These are phyloP conservation scores for Mobula hypostoma DNA, from an alignment of 2,113 vertebrate genomes.

Conservation along the genomic window DNA sequence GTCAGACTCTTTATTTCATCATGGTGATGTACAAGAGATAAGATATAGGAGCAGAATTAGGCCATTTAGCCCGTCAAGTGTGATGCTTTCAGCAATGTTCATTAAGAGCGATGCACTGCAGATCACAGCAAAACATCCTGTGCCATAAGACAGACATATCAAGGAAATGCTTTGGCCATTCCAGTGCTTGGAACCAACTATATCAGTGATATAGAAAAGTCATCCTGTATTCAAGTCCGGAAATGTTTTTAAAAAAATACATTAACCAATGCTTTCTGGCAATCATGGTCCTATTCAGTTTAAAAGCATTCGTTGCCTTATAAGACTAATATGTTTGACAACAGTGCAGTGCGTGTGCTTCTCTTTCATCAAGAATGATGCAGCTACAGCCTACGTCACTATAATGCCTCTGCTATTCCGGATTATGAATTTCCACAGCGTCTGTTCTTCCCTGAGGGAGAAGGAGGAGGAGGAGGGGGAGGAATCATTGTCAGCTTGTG, in stretches of 20 bases:
- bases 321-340: constrained; percentile 23
- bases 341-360: background rate
- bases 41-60: no score
- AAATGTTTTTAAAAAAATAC: background rate
- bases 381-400: constrained; percentile 31
- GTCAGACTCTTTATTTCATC: background rate
- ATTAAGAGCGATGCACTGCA: no score
- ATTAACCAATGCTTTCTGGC: background rate
- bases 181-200: background rate
- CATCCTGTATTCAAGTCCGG: background rate
- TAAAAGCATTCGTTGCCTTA: background rate
- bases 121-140: background rate
- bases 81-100: no score
- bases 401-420: background rate
- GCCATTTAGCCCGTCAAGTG: no score
- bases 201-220: background rate
- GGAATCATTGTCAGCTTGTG: background rate
- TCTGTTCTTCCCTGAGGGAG: constrained; percentile 1
- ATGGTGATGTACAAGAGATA: background rate
- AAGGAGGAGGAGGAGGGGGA: background rate
- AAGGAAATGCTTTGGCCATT: background rate
- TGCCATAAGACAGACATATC: background rate
- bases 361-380: constrained; percentile 20
- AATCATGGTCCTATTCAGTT: background rate
- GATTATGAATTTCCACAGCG: constrained; percentile 19